Evolutionary conservation across 2,797 vertebrate genomes (phyloP), one percentile per base, ranked within the genome.

Genomic region (Alfaro cultratus): DNA sequence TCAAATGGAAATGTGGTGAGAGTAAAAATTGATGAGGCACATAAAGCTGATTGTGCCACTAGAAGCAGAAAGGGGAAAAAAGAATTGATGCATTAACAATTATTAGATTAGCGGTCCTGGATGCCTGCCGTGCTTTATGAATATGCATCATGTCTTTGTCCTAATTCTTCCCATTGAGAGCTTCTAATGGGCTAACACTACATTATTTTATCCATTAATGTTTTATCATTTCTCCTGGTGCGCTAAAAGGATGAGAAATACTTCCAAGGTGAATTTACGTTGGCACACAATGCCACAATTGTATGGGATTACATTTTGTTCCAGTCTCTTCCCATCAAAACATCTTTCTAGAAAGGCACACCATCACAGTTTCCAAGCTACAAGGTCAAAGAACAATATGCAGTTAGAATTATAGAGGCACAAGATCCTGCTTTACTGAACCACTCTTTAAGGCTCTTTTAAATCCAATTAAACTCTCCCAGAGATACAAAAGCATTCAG

Each of bases 21-120:
- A 74, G 73, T 68, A 57, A 57, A 80, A 83, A 74, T 64, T 82
- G 82, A 79, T 23, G 13, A 43, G 43, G 76, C n/a, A 46, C 53
- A 36, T 74, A 73, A 49, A 23, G 76, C 75, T 71, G 31, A 82
- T 18, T 70, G 73, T 51, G 45, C 80, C 80, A 47, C 57, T 70
- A 57, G 78, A 76, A 75, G 79, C 70, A 83, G 82, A 21, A 57
- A 68, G 82, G 53, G 29, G 16, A 45, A 53, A 88, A 75, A 85
- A 29, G 79, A 77, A 78, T 76, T 85, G 51, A 81, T 81, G 76
- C 83, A 85, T 91, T 86, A 85, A 76, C 83, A 86, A 86, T 87
- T 74, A 85, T 89, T 86, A 80, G 78, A 89, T 86, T 78, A 87
- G 80, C 51, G 60, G 78, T 45, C 57, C 76, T 85, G 83, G 87